Conservation (phyloP, 2,113 vertebrate species). For the Pachycephala philippinensis region DNA sequence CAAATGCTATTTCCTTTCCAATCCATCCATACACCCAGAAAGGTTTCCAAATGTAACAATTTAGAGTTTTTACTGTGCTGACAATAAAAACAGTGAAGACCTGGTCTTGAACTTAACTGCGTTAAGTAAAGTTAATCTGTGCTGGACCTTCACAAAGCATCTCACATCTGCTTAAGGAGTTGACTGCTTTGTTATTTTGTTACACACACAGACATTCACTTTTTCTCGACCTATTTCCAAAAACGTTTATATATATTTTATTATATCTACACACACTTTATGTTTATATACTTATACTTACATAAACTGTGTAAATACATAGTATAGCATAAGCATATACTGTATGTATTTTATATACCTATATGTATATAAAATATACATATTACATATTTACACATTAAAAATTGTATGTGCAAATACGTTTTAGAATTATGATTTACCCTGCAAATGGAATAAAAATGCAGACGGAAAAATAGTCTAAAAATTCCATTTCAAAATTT, state of each 20-base stretch:
- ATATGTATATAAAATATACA: neutral
- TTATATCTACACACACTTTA: rapidly evolving
- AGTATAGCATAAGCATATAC: neutral
- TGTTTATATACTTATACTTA: neutral
- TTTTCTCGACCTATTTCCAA: neutral
- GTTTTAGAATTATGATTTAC: neutral
- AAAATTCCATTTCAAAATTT: neutral
- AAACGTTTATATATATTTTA: neutral
- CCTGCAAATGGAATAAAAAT: neutral
- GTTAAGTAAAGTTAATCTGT: neutral
- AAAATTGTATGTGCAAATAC: neutral
- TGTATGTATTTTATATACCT: neutral
- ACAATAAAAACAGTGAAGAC: neutral
- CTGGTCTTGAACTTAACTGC: neutral
- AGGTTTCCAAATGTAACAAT: neutral
- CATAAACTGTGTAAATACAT: neutral
- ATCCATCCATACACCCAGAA: neutral
- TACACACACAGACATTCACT: neutral
- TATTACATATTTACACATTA: neutral
- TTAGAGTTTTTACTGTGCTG: neutral
- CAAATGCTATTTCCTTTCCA: neutral
- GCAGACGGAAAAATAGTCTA: neutral
- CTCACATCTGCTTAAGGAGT: neutral
- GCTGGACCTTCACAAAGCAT: neutral
- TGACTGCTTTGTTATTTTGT: neutral